phyloP scores from a whole-genome alignment of 2,113 vertebrate genomes.

The Capreolus pygargus region DNA sequence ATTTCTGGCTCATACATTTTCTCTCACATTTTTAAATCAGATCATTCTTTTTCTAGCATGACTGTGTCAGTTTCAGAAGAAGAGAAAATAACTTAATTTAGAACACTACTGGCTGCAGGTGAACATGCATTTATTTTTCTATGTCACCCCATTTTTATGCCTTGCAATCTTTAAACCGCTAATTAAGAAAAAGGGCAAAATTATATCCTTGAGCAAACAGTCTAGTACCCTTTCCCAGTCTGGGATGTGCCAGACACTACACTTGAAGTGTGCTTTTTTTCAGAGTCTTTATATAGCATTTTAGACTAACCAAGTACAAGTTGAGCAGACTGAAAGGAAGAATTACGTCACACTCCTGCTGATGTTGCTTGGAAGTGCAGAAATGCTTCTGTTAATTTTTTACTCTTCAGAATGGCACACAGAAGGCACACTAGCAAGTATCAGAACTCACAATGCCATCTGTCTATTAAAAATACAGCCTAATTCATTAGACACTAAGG shows the following conservation, averaged over 20 bases:
- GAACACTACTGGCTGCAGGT: constrained; percentile 1
- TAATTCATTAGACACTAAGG: background rate
- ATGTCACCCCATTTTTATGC: background rate
- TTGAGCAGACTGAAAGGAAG: constrained; percentile 38
- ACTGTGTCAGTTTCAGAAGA: background rate
- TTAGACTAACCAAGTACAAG: constrained; percentile 34
- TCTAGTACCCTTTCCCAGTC: constrained; percentile 23
- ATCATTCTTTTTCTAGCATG: background rate
- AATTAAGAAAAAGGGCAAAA: constrained; percentile 62
- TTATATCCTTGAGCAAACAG: constrained; percentile 32
- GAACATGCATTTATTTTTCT: constrained; percentile 44
- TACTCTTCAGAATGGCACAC: background rate
- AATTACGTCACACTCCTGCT: constrained; percentile 47
- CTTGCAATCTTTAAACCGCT: constrained; percentile 37
- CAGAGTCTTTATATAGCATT: constrained; percentile 42
- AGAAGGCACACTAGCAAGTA: constrained; percentile 15
- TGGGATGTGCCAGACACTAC: constrained; percentile 43
- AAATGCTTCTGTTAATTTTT: constrained; percentile 22
- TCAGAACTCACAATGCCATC: constrained; percentile 22
- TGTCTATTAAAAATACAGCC: constrained; percentile 16
- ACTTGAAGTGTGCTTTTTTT: background rate
- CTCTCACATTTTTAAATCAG: background rate
- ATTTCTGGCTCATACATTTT: background rate
- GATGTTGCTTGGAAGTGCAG: background rate
- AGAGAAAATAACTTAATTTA: constrained; percentile 24